These are phyloP conservation scores for Clarias magur DNA, from an alignment of 2,113 vertebrate genomes.

Conservation along the genomic window DNA sequence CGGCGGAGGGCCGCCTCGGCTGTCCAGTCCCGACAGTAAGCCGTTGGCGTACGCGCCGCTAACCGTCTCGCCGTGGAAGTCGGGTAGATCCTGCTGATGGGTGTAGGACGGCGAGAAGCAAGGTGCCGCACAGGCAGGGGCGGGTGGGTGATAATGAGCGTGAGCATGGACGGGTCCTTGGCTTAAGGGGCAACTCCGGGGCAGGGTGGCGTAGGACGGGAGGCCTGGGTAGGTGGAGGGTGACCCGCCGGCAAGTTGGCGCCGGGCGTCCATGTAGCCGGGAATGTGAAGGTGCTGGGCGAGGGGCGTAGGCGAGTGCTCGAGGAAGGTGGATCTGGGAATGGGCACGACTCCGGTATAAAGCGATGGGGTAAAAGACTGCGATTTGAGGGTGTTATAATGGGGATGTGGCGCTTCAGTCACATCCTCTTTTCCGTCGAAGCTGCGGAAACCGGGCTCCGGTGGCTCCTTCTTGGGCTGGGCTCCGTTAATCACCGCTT, in stretches of 20 bases:
- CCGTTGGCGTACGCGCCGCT: constrained; percentile 70
- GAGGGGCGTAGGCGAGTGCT: constrained; percentile 57
- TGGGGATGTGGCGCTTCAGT: constrained; percentile 54
- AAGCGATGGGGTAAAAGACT: constrained; percentile 68
- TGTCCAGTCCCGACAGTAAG: constrained; percentile 69
- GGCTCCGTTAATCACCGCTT: constrained; percentile 58
- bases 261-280: constrained; percentile 77
- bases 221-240: constrained; percentile 70
- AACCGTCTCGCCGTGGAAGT: constrained; percentile 57
- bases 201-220: constrained; percentile 87
- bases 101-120: constrained; percentile 63
- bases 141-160: constrained; percentile 59
- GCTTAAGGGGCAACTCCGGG: constrained; percentile 76
- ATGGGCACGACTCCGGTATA: constrained; percentile 84
- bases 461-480: constrained; percentile 64
- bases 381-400: constrained; percentile 60
- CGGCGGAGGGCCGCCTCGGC: constrained; percentile 60
- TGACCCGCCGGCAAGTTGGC: constrained; percentile 84
- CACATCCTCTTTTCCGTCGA: constrained; percentile 60
- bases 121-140: constrained; percentile 58
- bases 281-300: constrained; percentile 67
- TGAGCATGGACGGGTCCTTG: constrained; percentile 68
- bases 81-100: constrained; percentile 60
- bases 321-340: constrained; percentile 76
- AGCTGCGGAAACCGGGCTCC: constrained; percentile 61